A percentile compares a stretch with the other conserved stretches of the same genome.
phyloP scores from a whole-genome alignment of 2,797 vertebrate species.

The Sebastes dallii region DNA sequence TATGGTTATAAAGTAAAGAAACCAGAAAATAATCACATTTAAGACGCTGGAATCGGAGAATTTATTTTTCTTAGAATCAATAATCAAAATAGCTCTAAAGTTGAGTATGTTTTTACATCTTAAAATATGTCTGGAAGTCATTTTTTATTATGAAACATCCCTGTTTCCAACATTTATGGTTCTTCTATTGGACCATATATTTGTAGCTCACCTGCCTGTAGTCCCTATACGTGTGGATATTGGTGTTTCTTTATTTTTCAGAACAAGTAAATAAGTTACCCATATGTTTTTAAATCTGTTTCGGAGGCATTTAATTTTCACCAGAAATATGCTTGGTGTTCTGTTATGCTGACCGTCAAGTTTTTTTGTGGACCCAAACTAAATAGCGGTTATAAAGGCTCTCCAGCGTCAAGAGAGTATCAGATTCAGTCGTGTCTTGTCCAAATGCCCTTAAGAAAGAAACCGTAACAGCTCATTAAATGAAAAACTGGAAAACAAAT shows the following conservation, averaged over 20 bases:
- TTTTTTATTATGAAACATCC: neutral
- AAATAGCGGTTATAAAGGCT: neutral
- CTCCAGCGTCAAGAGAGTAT: neutral
- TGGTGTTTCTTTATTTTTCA: neutral
- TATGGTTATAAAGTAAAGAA: too few species aligned
- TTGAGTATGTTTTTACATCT: neutral
- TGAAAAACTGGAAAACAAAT: conserved; percentile 7
- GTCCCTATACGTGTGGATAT: neutral
- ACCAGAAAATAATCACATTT: too few species aligned
- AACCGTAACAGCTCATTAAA: conserved; percentile 12
- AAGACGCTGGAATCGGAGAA: too few species aligned
- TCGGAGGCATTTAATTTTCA: conserved; percentile 4
- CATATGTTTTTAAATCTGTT: conserved; percentile 28
- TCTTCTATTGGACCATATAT: neutral
- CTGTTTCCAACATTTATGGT: neutral
- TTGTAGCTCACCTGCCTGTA: neutral
- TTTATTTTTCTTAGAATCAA: too few species aligned
- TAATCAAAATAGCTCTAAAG: neutral
- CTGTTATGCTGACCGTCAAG: neutral
- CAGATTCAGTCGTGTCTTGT: neutral
- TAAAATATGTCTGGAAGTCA: neutral
- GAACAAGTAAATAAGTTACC: neutral
- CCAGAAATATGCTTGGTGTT: conserved; percentile 19
- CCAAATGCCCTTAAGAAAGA: conserved; percentile 1
- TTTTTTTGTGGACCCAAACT: neutral